Percentiles rank a stretch among this genome's conserved stretches.
Conservation (phyloP, 2,113 vertebrate species). For the Archilochus colubris region DNA sequence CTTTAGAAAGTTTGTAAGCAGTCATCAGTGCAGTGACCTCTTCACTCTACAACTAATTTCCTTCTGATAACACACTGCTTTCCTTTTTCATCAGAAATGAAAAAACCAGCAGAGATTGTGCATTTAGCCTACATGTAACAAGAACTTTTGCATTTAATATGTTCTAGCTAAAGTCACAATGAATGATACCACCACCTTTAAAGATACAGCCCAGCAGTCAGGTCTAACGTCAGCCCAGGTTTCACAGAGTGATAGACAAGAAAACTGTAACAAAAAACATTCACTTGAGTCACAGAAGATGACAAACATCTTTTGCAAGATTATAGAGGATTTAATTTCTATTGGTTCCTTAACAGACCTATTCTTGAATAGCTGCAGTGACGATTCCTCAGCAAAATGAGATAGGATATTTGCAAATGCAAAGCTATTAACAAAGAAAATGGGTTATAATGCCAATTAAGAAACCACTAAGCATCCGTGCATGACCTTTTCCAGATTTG, state of each 20-base stretch:
- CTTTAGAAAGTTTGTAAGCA: neutral
- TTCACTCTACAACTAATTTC: neutral
- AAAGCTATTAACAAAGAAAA: slow-evolving; percentile 53
- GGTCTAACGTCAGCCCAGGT: neutral
- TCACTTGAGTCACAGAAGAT: neutral
- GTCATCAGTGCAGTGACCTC: accelerated
- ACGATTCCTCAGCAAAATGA: slow-evolving; percentile 2
- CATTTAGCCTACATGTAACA: neutral
- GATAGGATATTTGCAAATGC: slow-evolving; percentile 5
- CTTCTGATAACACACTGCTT: neutral
- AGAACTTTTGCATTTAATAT: neutral
- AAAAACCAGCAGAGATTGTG: neutral
- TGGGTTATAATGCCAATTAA: slow-evolving; percentile 47
- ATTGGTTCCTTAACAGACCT: neutral
- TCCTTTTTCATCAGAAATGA: neutral
- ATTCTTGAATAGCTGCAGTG: neutral
- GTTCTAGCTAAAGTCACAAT: neutral
- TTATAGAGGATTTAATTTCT: neutral
- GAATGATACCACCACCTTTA: neutral
- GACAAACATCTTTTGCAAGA: neutral
- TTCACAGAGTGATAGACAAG: neutral
- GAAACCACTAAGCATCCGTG: slow-evolving; percentile 20
- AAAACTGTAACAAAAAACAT: neutral
- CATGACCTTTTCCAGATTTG: slow-evolving; percentile 25
- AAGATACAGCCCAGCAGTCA: neutral